Base-by-base conservation (phyloP, 2,113 vertebrate species). In the Larimichthys polyactis region DNA sequence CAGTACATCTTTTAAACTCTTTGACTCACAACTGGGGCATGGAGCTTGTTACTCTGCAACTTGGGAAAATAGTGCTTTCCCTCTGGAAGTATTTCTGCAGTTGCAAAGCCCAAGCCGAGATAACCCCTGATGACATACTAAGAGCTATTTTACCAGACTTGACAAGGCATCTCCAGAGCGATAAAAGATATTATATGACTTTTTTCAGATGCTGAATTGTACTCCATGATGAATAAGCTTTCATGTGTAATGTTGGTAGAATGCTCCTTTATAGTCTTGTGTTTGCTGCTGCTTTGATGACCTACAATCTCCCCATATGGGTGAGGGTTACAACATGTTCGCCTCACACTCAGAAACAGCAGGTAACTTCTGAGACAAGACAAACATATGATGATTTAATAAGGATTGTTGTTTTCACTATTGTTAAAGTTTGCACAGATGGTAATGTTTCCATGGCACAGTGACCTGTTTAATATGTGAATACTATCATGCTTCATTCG, bases 401-500 rank as follows among this genome's bases (percentile, higher is more conserved):
- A 3, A 20, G 8, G 40, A 46, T 32, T 51, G 51, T 77, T 85
- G 71, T 75, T 69, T 24, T 20, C 10, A 2, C 65, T 51, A 1
- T 55, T 82, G 60, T 79, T 19, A 49, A 52, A 2, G 11, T 29
- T 11, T 7, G 49, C 36, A 71, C 78, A 78, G 79, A 85, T 83
- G 78, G 67, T 16, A 52, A 81, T 65, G 43, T 75, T 78, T 74
- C 58, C 19, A 0, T 44, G 36, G 49, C 76, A 70, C 79, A 66
- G 15, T 75, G 65, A 66, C 57, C 71, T 83, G 60, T 82, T 78
- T 52, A n/a, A 66, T 62, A 59, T 73, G 40, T 40, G 57, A 81
- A 58, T 32, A 16, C 49, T 55, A 68, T 20, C 2, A 54, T 36
- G 12, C 32, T 57, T 29, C 27, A 4, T 48, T 72, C 4, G 16